Base-by-base conservation (phyloP, 1,140 invertebrate species). In the Halyomorpha halys region DNA sequence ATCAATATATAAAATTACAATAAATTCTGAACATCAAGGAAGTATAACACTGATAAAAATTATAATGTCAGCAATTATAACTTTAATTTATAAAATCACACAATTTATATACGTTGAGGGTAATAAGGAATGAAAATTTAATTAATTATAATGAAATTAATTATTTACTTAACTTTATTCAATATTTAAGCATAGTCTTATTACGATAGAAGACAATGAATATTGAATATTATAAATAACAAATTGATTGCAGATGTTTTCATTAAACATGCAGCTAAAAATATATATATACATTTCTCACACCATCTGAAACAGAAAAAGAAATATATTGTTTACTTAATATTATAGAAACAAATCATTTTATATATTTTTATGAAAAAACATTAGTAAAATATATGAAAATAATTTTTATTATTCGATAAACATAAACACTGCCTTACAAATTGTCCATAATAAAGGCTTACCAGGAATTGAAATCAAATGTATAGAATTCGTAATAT, bases 11-110 rank as follows among this genome's bases (percentile, higher is more conserved):
- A 56, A 23, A 56, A 56, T 56, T 23, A 56, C 23, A 56, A 56
- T 56, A 56, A 56, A 56, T 56, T 56, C 53, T 56, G 53, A 56
- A 56, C 53, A 56, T 19, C 15, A 56, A 56, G 19, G 19, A 56
- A 56, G 53, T 56, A 23, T 25, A 56, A 56, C 53, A 56, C 53
- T 15, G 23, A 56, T 56, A 56, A 56, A 56, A 56, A 19, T 56
- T 56, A 21, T 39, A 49, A 49, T 23, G 53, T 56, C 53, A 56
- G 53, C 23, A 56, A 21, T 39, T 39, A 39, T 39, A 39, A 39
- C 34, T 39, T 39, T 39, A 39, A 39, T 39, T 39, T 39, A 39
- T 39, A 39, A 39, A 39, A 39, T 39, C 34, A 39, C 34, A 39
- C 34, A 39, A 39, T 39, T 39, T 39, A 39, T 39, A 39, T 39